Evolutionary conservation across 2,888 invertebrate genomes (phyloP).

Genomic region (Lumbricus terrestris): DNA sequence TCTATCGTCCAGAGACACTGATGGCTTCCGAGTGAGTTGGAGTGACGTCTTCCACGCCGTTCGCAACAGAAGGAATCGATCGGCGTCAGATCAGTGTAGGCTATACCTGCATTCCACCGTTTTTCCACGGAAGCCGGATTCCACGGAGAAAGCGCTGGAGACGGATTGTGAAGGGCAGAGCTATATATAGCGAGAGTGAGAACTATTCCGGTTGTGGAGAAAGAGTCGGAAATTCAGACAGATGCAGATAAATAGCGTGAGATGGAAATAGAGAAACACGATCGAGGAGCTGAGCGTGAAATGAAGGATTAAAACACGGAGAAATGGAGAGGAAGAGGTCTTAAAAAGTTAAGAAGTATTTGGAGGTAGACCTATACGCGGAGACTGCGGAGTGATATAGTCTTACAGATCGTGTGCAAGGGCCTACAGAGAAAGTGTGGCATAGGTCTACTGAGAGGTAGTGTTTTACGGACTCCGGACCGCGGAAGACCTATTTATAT

Average conservation of each 20-base stretch:
- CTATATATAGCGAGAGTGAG: neutral
- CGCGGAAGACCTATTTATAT: too few relatives aligned
- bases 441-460: too few relatives aligned
- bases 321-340: too few relatives aligned
- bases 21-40: too few relatives aligned
- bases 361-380: too few relatives aligned
- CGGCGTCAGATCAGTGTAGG: neutral
- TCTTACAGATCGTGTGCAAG: neutral
- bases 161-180: neutral
- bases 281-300: neutral
- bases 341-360: too few relatives aligned
- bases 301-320: too few relatives aligned
- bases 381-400: neutral
- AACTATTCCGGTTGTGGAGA: neutral
- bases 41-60: neutral
- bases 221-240: neutral
- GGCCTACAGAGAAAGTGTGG: neutral
- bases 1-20: neutral
- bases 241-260: neutral
- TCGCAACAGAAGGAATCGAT: neutral
- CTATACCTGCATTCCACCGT: too few relatives aligned
- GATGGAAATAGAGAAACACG: neutral
- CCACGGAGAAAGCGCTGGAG: neutral
- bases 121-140: neutral
- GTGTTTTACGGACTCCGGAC: too few relatives aligned